Evolutionary conservation across 2,888 invertebrate species (phyloP), one percentile per base, ranked within the genome.

Genomic region (Malthinus seriepunctatus): DNA sequence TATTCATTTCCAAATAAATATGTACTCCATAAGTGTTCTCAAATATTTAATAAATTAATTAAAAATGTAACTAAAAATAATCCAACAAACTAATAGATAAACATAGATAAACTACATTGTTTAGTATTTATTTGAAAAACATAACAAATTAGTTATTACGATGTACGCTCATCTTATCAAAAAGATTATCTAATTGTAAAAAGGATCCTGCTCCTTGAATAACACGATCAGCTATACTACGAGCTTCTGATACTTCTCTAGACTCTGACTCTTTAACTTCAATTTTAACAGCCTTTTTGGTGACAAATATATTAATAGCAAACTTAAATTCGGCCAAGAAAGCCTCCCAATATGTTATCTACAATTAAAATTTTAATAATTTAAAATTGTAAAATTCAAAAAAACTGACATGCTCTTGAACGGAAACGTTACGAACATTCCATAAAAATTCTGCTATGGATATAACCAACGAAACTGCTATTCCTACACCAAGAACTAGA

Each of bases 371-470:
- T 23, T 23, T 23, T 23, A 4, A 45, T 8, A 45, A 31, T 15
- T 45, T 10, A 44, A n/a, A 8, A 7, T 42, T 34, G 5, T 7
- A 37, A 37, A 42, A 42, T 23, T 23, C 3, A n/a, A n/a, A n/a
- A n/a, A n/a, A 23, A 23, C 23, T 75, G 73, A 92, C 93, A 82
- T 88, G 88, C 76, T 91, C 90, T 58, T 88, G 86, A 1, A 89
- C 87, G 11, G 91, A 87, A 44, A 92, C 86, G 71, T 90, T 84
- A 65, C 89, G 84, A 1, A 92, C 87, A 74, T 94, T 91, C 86
- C 93, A 88, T 10, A 93, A 78, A 73, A 96, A 95, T 76, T 97
- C 95, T 10, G 88, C 81, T 5, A 93, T 76, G 2, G 93, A 92
- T 10, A 95, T 85, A 1, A 89, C 60, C 39, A 90, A 80, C 0